A percentile compares a stretch with the other conserved stretches of the same genome.
Evolutionary conservation across 1,140 invertebrate genomes (phyloP).

Genomic region (Thaumatotibia leucotreta): DNA sequence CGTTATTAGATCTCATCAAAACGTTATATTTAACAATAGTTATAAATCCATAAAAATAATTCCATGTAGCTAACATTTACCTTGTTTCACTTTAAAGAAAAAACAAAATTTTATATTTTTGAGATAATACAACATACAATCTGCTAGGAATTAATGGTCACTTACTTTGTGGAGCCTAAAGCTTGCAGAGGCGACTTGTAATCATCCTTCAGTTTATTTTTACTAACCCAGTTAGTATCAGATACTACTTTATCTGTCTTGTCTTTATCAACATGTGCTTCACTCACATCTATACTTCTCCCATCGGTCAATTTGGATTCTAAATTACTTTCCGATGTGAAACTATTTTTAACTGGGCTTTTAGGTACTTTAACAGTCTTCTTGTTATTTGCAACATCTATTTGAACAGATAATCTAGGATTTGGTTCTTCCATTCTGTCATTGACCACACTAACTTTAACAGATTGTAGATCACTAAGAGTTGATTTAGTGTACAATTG

Average conservation of each 20-base stretch:
- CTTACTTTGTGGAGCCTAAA: slow-evolving; percentile 53
- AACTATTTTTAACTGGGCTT: slow-evolving; percentile 14
- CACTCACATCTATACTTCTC: neutral
- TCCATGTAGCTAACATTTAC: too few species aligned
- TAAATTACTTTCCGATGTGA: neutral
- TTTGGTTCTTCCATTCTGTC: slow-evolving; percentile 35
- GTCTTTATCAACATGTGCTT: neutral
- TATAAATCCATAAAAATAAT: too few species aligned
- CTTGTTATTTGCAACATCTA: slow-evolving; percentile 52
- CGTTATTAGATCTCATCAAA: too few species aligned
- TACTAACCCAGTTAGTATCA: slow-evolving; percentile 21
- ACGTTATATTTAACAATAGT: too few species aligned
- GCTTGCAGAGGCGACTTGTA: slow-evolving; percentile 60
- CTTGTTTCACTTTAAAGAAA: neutral
- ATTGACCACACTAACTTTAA: slow-evolving; percentile 49
- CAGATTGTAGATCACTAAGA: slow-evolving; percentile 16
- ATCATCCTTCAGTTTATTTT: slow-evolving; percentile 30
- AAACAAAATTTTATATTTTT: neutral
- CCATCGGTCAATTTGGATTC: neutral
- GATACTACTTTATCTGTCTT: slow-evolving; percentile 11
- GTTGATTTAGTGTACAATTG: slow-evolving; percentile 14
- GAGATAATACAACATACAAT: neutral
- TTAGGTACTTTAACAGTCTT: slow-evolving; percentile 49
- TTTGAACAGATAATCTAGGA: slow-evolving; percentile 42
- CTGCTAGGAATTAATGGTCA: slow-evolving; percentile 7